Conservation (phyloP, 2,113 vertebrate genomes). For the Poeciliopsis retropinna region DNA sequence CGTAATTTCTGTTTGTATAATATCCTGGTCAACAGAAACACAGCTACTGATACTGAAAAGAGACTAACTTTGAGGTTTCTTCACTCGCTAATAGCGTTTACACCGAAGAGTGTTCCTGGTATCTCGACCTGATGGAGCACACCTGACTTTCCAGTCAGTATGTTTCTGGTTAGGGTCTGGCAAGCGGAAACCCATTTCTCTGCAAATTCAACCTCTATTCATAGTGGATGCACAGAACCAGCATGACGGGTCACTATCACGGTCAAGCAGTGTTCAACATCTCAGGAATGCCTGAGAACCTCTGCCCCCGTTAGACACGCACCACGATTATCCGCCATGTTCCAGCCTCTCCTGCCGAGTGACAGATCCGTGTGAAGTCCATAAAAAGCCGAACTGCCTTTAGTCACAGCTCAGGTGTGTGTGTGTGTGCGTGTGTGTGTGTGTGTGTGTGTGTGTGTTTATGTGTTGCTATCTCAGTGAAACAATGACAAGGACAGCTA, state of each 20-base stretch:
- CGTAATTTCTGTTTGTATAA: no score
- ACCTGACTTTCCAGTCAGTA: background rate
- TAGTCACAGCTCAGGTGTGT: slow-evolving; percentile 47
- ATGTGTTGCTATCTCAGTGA: background rate
- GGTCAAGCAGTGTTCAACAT: slow-evolving; percentile 25
- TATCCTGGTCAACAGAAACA: no score
- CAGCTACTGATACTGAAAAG: background rate
- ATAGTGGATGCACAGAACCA: slow-evolving; percentile 35
- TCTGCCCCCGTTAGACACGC: slow-evolving; percentile 46
- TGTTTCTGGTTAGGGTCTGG: no score
- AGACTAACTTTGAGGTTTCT: background rate
- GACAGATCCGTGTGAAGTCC: slow-evolving; percentile 15
- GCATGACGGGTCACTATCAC: slow-evolving; percentile 43
- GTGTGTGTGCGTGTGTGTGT: background rate
- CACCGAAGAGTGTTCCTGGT: background rate
- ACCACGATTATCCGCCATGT: slow-evolving; percentile 43
- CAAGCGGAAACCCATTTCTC: background rate
- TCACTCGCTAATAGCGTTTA: background rate
- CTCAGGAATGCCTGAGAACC: slow-evolving; percentile 54
- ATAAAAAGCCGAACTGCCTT: slow-evolving; percentile 12
- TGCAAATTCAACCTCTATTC: slow-evolving; percentile 13
- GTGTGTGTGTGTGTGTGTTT: background rate
- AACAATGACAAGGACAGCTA: background rate
- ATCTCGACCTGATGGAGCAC: no score
- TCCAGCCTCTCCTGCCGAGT: slow-evolving; percentile 33